These are phyloP conservation scores for Phalloptychus januarius DNA, from an alignment of 2,797 vertebrate genomes.

Conservation along the genomic window DNA sequence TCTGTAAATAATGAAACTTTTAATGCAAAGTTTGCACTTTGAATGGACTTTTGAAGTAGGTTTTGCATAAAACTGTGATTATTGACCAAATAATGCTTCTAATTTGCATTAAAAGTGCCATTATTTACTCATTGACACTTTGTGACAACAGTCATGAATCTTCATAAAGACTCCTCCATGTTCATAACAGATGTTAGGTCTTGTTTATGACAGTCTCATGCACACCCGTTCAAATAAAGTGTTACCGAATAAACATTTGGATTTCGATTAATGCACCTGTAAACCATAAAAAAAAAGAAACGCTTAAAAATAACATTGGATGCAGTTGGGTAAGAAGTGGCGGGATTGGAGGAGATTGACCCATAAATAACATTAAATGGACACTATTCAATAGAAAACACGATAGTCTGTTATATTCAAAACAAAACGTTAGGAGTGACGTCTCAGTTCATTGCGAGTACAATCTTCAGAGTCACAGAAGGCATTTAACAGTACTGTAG, in stretches of 20 bases:
- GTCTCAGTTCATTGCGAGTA: slow-evolving; percentile 30
- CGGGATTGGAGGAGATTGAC: not conserved
- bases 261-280: not conserved
- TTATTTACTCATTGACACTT: no score
- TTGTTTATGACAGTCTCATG: no score
- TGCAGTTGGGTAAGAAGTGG: not conserved
- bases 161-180: no score
- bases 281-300: not conserved
- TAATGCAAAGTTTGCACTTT: no score
- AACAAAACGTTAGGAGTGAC: slow-evolving; percentile 19
- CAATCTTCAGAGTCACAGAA: slow-evolving; percentile 69
- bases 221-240: no score
- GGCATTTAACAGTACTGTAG: slow-evolving; percentile 54
- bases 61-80: no score
- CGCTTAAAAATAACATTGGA: slow-evolving; percentile 3
- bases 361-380: slow-evolving; percentile 13
- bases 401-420: not conserved
- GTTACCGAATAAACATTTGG: not conserved
- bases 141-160: no score
- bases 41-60: no score
- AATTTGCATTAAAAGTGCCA: no score
- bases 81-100: no score
- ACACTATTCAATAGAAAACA: slow-evolving; percentile 1
- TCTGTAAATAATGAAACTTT: no score
- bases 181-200: no score